A percentile compares a stretch with the other conserved stretches of the same genome.
Conservation (phyloP, 2,113 vertebrate genomes). For the Cygnus atratus region DNA sequence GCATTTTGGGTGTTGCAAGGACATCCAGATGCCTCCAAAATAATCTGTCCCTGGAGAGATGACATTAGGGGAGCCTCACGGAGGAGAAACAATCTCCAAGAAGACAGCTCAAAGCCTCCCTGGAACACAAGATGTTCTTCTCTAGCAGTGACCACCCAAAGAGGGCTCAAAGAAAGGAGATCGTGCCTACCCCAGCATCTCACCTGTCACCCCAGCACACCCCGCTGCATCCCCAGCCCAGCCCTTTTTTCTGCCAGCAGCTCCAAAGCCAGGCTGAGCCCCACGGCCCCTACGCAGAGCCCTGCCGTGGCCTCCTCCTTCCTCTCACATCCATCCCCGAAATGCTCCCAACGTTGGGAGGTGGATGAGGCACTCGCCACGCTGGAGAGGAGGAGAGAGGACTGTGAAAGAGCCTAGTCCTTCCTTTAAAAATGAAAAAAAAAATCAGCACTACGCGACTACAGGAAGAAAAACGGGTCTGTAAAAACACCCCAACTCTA, state of each 20-base stretch:
- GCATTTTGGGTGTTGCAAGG: neutral
- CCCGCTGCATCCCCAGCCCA: neutral
- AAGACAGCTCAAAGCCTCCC: neutral
- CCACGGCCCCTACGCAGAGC: neutral
- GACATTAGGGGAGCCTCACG: neutral
- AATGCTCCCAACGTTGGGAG: neutral
- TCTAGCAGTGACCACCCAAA: neutral
- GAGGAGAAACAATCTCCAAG: neutral
- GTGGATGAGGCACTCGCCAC: neutral
- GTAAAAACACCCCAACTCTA: slow-evolving; percentile 36
- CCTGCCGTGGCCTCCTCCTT: neutral
- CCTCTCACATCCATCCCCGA: neutral
- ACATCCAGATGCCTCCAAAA: neutral
- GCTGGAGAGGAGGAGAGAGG: slow-evolving; percentile 3
- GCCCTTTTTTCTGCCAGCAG: neutral
- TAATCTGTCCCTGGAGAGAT: neutral
- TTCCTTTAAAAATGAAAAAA: slow-evolving; percentile 39
- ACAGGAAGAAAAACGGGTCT: slow-evolving; percentile 44
- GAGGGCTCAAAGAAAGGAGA: neutral
- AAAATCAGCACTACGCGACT: neutral
- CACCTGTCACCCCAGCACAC: neutral
- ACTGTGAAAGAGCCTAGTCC: slow-evolving; percentile 29
- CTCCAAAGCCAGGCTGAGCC: neutral
- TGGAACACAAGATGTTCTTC: neutral
- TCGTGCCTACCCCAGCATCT: neutral